Evolutionary conservation across 2,113 vertebrate species (phyloP).

Genomic region (Tetrax tetrax): DNA sequence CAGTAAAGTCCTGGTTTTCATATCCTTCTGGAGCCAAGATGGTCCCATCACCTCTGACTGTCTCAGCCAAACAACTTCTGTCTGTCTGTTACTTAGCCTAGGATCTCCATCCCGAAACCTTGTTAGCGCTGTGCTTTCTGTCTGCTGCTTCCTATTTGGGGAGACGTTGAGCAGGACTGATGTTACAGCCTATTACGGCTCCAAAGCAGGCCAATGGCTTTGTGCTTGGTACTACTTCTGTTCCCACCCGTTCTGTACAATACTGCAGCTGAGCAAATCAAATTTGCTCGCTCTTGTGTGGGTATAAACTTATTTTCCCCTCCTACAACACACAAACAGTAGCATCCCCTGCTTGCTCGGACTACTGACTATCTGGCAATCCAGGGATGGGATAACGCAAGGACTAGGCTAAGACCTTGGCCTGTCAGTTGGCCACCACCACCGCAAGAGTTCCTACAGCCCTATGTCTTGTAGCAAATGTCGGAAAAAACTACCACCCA

Average conservation of each 20-base stretch:
- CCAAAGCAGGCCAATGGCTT: background rate
- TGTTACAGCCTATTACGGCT: background rate
- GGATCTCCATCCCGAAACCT: background rate
- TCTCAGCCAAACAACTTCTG: background rate
- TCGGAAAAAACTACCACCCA: background rate
- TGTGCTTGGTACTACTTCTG: background rate
- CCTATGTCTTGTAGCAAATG: accelerated
- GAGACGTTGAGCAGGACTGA: background rate
- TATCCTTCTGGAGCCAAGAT: background rate
- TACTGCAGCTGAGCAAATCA: background rate
- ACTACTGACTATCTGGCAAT: background rate
- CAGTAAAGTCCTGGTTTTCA: background rate
- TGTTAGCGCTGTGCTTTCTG: background rate
- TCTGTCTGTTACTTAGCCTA: background rate
- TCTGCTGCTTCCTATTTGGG: background rate
- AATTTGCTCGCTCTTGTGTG: background rate
- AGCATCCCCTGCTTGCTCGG: background rate
- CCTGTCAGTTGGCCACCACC: background rate
- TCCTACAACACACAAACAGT: background rate
- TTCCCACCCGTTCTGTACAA: background rate
- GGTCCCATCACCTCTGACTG: background rate
- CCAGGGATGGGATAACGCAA: background rate
- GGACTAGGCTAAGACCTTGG: background rate
- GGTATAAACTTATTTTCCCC: background rate
- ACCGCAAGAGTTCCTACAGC: background rate